A percentile compares a stretch with the other conserved stretches of the same genome.
Conservation (phyloP, 2,113 vertebrate genomes). For the Zosterops pallidus region DNA sequence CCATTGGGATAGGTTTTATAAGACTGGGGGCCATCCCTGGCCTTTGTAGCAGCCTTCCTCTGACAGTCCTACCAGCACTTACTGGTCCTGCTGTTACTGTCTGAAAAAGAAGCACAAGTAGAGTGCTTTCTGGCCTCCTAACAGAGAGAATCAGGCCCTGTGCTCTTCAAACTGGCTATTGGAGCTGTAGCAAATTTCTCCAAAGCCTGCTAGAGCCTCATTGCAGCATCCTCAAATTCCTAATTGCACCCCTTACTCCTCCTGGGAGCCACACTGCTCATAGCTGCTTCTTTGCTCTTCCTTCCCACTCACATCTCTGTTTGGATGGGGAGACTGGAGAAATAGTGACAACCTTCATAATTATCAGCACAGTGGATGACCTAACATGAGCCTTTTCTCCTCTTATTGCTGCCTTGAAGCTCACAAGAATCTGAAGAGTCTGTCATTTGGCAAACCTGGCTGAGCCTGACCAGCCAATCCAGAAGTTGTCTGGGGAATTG, state of each 20-base stretch:
- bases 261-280: not conserved
- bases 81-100: not conserved
- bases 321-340: not conserved
- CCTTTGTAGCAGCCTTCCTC: not conserved
- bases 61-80: not conserved
- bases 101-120: not conserved
- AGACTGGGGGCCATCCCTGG: not conserved
- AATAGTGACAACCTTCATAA: not conserved
- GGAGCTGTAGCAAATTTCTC: not conserved
- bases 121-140: not conserved
- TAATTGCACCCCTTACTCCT: not conserved
- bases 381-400: not conserved
- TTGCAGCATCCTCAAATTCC: not conserved
- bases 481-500: not conserved
- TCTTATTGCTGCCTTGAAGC: not conserved
- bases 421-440: not conserved
- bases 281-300: not conserved
- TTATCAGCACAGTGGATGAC: not conserved
- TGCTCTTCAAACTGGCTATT: not conserved
- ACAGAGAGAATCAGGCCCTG: not conserved
- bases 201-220: not conserved
- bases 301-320: not conserved
- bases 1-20: not conserved
- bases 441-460: not conserved
- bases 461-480: not conserved